A percentile compares a stretch with the other conserved stretches of the same genome.
These are phyloP conservation scores for Cassiopea xamachana DNA, from an alignment of 30 jellyfish, hydroid and myxozoan species.

Conservation along the genomic window DNA sequence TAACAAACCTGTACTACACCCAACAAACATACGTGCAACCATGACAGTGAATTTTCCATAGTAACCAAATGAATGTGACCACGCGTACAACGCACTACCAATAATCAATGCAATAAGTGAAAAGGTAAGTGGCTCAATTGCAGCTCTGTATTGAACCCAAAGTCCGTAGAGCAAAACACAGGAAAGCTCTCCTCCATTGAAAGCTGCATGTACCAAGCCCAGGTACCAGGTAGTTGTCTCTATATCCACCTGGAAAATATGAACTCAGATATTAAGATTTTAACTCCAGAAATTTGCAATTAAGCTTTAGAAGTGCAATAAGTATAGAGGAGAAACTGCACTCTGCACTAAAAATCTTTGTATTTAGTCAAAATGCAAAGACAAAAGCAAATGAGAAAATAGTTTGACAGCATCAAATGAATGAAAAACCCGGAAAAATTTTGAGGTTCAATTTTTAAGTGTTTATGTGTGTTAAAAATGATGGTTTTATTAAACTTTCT, in stretches of 20 bases:
- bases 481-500: too few relatives aligned
- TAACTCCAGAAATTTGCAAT: too few relatives aligned
- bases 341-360: too few relatives aligned
- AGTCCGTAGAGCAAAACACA: conserved; percentile 59
- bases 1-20: conserved; percentile 80
- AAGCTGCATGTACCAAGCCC: conserved; percentile 81
- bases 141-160: conserved; percentile 76
- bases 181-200: conserved; percentile 72
- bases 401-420: too few relatives aligned
- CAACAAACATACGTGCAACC: conserved; percentile 71
- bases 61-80: conserved; percentile 72
- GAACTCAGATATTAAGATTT: too few relatives aligned
- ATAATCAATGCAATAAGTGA: conserved; percentile 55
- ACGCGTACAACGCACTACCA: conserved; percentile 78
- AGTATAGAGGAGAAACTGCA: too few relatives aligned
- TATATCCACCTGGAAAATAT: conserved; percentile 60
- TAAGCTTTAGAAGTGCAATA: too few relatives aligned
- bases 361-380: too few relatives aligned
- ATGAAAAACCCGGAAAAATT: too few relatives aligned
- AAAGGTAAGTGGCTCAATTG: conserved; percentile 66
- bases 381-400: too few relatives aligned
- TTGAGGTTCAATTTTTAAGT: too few relatives aligned
- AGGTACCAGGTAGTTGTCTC: conserved; percentile 69
- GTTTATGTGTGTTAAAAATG: too few relatives aligned
- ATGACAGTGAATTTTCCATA: conserved; percentile 68